These are phyloP conservation scores for Drosophila repletoides DNA, from an alignment of 1,140 invertebrate species.

Conservation along the genomic window DNA sequence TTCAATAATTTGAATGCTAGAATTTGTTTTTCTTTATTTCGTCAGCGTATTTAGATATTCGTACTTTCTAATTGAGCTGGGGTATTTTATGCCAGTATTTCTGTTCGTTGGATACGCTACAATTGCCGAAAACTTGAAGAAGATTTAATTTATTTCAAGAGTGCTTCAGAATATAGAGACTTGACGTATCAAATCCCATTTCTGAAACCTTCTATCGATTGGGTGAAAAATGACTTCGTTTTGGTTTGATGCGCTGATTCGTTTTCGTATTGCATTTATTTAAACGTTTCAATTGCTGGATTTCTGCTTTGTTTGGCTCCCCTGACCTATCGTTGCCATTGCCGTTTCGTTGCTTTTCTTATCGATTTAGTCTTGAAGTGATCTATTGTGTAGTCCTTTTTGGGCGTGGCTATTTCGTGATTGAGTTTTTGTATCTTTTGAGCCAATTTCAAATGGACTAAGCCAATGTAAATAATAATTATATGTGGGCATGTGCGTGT, in stretches of 20 bases:
- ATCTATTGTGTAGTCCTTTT: conserved; percentile 55
- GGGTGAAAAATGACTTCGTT: conserved; percentile 45
- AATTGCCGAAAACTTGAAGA: conserved; percentile 64
- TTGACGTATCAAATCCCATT: background rate
- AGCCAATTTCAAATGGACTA: conserved; percentile 23
- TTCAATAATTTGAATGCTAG: no score
- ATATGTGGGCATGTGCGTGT: conserved; percentile 22
- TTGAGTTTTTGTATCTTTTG: conserved; percentile 45
- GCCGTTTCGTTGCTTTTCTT: conserved; percentile 12
- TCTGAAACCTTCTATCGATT: conserved; percentile 21
- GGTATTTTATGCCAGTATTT: conserved; percentile 50
- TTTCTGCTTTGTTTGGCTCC: conserved; percentile 42
- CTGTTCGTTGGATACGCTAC: conserved; percentile 38
- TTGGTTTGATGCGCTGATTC: conserved; percentile 59
- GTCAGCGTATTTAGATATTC: background rate
- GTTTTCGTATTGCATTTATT: conserved; percentile 70
- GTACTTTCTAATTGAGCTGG: conserved; percentile 53
- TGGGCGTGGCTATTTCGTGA: conserved; percentile 30
- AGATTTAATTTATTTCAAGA: conserved; percentile 78
- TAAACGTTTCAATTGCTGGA: conserved; percentile 73
- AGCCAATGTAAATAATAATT: conserved; percentile 61
- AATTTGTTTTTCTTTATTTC: background rate
- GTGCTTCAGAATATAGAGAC: conserved; percentile 27
- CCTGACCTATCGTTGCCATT: background rate
- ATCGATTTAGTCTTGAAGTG: conserved; percentile 65